Conservation (phyloP, 2,888 invertebrate genomes). For the Synanthedon andrenaeformis region DNA sequence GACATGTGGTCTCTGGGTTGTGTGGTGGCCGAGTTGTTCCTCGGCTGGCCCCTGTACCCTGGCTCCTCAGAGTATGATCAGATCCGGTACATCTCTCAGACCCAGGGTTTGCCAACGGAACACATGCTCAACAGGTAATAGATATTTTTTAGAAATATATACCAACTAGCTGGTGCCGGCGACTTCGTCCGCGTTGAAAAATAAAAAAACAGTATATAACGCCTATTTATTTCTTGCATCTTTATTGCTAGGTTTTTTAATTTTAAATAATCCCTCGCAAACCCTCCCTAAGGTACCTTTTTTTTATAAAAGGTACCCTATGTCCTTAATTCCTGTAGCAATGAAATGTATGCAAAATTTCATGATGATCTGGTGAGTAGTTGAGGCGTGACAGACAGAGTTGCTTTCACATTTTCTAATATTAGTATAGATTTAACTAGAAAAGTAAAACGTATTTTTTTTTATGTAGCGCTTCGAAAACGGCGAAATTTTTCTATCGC, state of each 20-base stretch:
- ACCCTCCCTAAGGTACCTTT: no score
- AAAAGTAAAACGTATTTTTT: constrained; percentile 52
- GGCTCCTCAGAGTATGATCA: constrained; percentile 99
- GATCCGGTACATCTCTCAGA: constrained; percentile 96
- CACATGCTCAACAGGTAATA: constrained; percentile 95
- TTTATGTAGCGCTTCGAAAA: constrained; percentile 95
- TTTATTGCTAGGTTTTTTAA: no score
- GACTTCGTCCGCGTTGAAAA: neutral
- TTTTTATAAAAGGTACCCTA: no score
- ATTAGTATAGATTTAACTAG: no score
- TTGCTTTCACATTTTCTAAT: no score
- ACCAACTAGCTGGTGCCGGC: neutral
- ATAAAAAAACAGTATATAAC: no score
- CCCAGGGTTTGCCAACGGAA: constrained; percentile 97
- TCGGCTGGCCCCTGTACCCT: constrained; percentile 99
- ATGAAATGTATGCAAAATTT: no score
- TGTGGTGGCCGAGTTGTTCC: constrained; percentile 98
- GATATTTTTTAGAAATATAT: neutral
- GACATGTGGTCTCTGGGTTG: constrained; percentile 99
- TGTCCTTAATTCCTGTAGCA: no score
- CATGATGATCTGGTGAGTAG: no score
- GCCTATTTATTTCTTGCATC: no score
- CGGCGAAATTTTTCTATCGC: constrained; percentile 97
- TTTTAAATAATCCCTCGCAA: no score
- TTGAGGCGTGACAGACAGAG: no score